A percentile compares a stretch with the other conserved stretches of the same genome.
phyloP scores from a whole-genome alignment of 1,140 invertebrate genomes.

The Oedothorax gibbosus region DNA sequence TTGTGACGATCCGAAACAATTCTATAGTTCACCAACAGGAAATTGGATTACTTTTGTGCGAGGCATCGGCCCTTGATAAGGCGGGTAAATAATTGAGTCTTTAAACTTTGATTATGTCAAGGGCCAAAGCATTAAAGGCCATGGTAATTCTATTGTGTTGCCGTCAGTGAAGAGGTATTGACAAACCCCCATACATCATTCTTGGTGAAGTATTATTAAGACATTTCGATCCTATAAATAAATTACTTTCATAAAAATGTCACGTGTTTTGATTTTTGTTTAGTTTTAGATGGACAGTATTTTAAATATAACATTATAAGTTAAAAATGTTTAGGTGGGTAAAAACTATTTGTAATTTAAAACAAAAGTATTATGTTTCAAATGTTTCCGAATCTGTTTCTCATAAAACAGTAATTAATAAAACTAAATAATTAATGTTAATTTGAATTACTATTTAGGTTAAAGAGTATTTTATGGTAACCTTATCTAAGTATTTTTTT shows the following conservation, averaged over 20 bases:
- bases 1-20: conserved; percentile 20
- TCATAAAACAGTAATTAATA: too few relatives aligned
- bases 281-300: too few relatives aligned
- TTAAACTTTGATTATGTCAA: conserved; percentile 57
- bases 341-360: too few relatives aligned
- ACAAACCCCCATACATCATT: not conserved
- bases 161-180: conserved; percentile 24
- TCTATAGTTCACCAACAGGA: conserved; percentile 36
- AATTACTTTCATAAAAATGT: conserved; percentile 20
- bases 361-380: too few relatives aligned
- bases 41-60: conserved; percentile 52
- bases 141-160: conserved; percentile 20
- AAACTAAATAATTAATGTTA: too few relatives aligned
- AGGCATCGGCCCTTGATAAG: conserved; percentile 36
- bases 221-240: not conserved
- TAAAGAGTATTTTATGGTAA: too few relatives aligned
- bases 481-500: too few relatives aligned
- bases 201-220: too few relatives aligned
- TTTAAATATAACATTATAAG: too few relatives aligned
- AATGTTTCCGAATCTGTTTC: too few relatives aligned
- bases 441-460: too few relatives aligned
- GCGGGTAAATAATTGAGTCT: conserved; percentile 57
- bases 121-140: conserved; percentile 13
- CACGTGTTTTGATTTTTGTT: not conserved
- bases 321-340: too few relatives aligned